Evolutionary conservation across 2,797 vertebrate species (phyloP).

Genomic region (Naso thynnoides): DNA sequence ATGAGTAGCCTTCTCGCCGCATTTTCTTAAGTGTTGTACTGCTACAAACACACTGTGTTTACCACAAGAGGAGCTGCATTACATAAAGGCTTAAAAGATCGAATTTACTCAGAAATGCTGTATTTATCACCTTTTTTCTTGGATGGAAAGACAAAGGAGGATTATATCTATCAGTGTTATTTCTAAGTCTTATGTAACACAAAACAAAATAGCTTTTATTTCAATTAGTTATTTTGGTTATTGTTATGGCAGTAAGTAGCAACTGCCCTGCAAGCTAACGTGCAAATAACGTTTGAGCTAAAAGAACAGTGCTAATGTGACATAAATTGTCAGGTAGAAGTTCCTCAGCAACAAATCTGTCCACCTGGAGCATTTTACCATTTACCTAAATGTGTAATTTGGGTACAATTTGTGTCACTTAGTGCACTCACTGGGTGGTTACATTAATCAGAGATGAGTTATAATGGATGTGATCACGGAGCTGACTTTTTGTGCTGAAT

Average conservation of each 20-base stretch:
- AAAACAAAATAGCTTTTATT: background rate
- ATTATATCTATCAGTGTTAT: background rate
- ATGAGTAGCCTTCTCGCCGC: conserved; percentile 46
- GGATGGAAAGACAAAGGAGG: background rate
- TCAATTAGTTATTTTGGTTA: background rate
- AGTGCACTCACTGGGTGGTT: too few relatives aligned
- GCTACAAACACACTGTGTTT: conserved; percentile 22
- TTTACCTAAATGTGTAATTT: too few relatives aligned
- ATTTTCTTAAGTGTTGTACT: conserved; percentile 46
- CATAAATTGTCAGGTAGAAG: too few relatives aligned
- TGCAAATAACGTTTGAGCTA: too few relatives aligned
- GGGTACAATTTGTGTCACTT: too few relatives aligned
- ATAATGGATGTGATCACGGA: too few relatives aligned
- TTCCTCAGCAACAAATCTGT: too few relatives aligned
- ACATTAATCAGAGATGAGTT: too few relatives aligned
- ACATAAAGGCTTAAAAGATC: conserved; percentile 36
- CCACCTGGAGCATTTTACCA: too few relatives aligned
- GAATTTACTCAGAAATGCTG: conserved; percentile 22
- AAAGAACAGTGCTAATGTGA: too few relatives aligned
- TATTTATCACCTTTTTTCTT: conserved; percentile 12
- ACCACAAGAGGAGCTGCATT: conserved; percentile 31
- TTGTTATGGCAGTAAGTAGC: background rate
- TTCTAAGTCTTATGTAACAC: background rate
- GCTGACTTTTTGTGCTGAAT: too few relatives aligned
- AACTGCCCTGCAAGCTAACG: too few relatives aligned